These are phyloP conservation scores for Geophilus truncorum DNA, from an alignment of 2,888 invertebrate species.

Conservation along the genomic window DNA sequence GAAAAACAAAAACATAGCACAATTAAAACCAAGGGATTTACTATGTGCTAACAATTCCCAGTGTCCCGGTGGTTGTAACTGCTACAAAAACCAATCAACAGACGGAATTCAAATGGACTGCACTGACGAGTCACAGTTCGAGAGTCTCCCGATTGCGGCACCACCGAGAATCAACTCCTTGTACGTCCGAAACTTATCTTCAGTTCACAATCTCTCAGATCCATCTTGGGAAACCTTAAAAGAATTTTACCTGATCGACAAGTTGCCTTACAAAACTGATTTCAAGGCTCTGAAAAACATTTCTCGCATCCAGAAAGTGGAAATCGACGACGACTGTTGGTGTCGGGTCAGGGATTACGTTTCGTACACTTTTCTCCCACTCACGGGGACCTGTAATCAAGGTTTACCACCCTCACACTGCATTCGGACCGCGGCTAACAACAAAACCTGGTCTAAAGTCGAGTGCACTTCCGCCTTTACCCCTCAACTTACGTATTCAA, in stretches of 20 bases:
- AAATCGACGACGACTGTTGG: neutral
- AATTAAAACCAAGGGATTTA: neutral
- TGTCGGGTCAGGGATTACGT: neutral
- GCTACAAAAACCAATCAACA: neutral
- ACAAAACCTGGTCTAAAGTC: neutral
- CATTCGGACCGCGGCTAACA: neutral
- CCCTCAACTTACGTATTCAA: neutral
- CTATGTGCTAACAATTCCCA: too few relatives aligned
- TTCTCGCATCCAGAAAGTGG: neutral
- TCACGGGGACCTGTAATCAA: neutral
- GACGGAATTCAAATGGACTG: constrained; percentile 7
- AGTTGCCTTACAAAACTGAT: neutral
- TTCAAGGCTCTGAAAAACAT: neutral
- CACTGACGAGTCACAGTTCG: neutral
- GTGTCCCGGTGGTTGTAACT: constrained; percentile 8
- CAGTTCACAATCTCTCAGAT: neutral
- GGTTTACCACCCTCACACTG: constrained; percentile 42
- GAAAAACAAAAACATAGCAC: neutral
- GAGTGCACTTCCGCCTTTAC: neutral
- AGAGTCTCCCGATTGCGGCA: neutral
- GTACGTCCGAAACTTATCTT: neutral
- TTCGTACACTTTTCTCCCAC: neutral
- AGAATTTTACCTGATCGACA: neutral
- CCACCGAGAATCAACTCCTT: neutral
- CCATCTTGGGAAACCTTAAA: neutral